phyloP scores from a whole-genome alignment of 2,797 vertebrate genomes.

The Cossypha polioptera region DNA sequence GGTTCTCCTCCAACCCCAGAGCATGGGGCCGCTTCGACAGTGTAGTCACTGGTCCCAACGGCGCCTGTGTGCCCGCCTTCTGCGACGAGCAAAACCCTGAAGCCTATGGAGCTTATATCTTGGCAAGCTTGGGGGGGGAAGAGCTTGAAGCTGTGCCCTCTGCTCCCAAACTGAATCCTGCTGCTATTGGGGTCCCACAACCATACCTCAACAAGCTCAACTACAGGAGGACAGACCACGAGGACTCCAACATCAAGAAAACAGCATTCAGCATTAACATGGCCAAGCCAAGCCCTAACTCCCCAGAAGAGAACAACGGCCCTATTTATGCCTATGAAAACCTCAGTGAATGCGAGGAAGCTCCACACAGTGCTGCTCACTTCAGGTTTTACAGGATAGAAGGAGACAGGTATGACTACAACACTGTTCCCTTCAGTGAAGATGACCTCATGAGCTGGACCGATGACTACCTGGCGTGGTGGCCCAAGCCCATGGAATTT shows the following conservation, averaged over 20 bases:
- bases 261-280: conserved; percentile 93
- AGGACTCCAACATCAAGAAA: conserved; percentile 88
- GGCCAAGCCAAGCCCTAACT: conserved; percentile 89
- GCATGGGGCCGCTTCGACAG: conserved; percentile 98
- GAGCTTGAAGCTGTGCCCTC: conserved; percentile 92
- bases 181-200: conserved; percentile 88
- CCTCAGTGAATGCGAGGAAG: conserved; percentile 90
- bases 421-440: conserved; percentile 95
- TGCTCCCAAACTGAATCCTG: conserved; percentile 90
- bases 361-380: conserved; percentile 86
- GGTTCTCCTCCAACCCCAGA: conserved; percentile 91
- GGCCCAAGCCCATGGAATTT: conserved; percentile 98
- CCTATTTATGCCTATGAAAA: conserved; percentile 93
- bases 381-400: conserved; percentile 96
- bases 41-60: conserved; percentile 88
- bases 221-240: conserved; percentile 91
- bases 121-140: conserved; percentile 92
- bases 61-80: conserved; percentile 94
- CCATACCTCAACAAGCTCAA: conserved; percentile 90
- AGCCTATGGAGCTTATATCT: conserved; percentile 90
- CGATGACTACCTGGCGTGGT: conserved; percentile 95
- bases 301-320: conserved; percentile 89
- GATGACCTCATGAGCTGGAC: conserved; percentile 98
- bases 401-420: conserved; percentile 92
- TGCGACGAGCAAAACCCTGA: conserved; percentile 89